Conservation (phyloP, 2,113 vertebrate genomes). For the Camelus dromedarius region DNA sequence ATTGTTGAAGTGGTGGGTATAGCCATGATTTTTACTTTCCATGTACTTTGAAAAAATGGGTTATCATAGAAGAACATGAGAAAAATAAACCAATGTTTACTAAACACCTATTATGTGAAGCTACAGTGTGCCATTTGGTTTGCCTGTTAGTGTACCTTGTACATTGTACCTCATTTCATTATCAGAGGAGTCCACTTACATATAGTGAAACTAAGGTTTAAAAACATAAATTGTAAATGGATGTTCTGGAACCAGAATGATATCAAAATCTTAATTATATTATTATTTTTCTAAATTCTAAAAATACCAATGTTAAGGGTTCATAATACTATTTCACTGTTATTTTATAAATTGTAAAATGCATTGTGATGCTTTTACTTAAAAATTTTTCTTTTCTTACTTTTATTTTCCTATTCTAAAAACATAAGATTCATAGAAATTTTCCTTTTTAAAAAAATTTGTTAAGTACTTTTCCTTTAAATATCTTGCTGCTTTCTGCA, state of each 20-base stretch:
- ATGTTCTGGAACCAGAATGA: background rate
- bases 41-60: background rate
- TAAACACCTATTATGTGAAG: background rate
- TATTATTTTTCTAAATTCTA: background rate
- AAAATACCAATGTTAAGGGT: background rate
- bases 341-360: background rate
- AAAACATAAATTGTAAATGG: background rate
- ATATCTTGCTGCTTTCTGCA: constrained; percentile 47
- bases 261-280: background rate
- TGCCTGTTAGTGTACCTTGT: background rate
- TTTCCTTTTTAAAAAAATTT: background rate
- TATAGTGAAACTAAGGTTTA: background rate
- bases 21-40: background rate
- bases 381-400: background rate
- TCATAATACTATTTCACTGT: background rate
- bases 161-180: background rate
- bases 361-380: background rate
- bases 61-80: background rate
- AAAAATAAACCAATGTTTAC: background rate
- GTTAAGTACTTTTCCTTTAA: constrained; percentile 13
- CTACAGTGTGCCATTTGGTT: background rate
- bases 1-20: background rate
- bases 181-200: background rate
- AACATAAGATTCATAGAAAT: background rate
- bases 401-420: background rate